A percentile compares a stretch with the other conserved stretches of the same genome.
These are phyloP conservation scores for Girardinichthys multiradiatus DNA, from an alignment of 2,113 vertebrate genomes.

Conservation along the genomic window DNA sequence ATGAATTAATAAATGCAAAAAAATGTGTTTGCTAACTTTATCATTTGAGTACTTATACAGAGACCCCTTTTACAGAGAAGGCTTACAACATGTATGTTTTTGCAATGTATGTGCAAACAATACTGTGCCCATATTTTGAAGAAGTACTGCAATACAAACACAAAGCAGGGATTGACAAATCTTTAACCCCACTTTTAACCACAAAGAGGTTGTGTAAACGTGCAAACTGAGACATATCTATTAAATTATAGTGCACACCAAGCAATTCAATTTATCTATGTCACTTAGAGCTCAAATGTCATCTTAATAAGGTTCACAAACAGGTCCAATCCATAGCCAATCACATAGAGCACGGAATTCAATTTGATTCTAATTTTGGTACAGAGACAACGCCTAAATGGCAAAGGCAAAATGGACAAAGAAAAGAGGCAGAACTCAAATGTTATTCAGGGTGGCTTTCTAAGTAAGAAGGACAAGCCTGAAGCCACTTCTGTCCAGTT, in stretches of 20 bases:
- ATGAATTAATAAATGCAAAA: neutral
- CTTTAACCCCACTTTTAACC: neutral
- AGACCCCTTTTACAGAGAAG: neutral
- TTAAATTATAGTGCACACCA: neutral
- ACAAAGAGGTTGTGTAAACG: neutral
- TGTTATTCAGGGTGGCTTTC: neutral
- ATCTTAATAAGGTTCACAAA: neutral
- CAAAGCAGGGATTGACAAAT: constrained; percentile 1
- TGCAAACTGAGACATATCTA: neutral
- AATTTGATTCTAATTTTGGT: neutral
- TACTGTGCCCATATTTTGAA: constrained; percentile 21
- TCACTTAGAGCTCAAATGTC: neutral
- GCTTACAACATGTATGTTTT: neutral
- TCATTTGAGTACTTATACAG: no score
- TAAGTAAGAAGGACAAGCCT: neutral
- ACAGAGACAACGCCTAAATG: neutral
- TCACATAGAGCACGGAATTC: neutral
- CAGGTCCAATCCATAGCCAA: no score
- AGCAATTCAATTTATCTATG: neutral
- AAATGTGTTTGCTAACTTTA: no score
- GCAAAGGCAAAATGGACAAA: neutral
- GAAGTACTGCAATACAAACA: constrained; percentile 10
- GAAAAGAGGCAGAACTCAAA: neutral
- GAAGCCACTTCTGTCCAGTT: no score
- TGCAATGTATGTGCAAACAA: neutral